These are phyloP conservation scores for Saccopteryx bilineata DNA, from an alignment of 2,113 vertebrate genomes.

Conservation along the genomic window DNA sequence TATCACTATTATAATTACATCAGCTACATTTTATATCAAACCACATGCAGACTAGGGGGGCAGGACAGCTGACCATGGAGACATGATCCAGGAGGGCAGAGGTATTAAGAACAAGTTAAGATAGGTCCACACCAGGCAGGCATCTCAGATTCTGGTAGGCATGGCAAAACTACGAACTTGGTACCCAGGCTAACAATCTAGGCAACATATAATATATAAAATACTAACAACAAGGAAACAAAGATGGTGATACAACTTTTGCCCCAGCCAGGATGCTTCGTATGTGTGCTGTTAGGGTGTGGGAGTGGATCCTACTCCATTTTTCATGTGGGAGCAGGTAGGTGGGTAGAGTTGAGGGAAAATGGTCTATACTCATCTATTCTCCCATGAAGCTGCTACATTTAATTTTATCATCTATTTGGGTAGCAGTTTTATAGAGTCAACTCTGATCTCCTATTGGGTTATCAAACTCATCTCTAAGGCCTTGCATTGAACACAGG, in stretches of 20 bases:
- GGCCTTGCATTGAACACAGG: not conserved
- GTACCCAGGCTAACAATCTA: not conserved
- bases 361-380: not conserved
- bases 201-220: not conserved
- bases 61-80: not conserved
- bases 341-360: not conserved
- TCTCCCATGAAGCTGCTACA: not conserved
- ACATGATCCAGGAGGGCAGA: not conserved
- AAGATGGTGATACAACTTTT: not conserved
- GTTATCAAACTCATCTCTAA: not conserved
- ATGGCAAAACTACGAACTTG: not conserved
- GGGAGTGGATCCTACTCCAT: not conserved
- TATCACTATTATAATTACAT: not conserved
- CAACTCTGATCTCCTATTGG: not conserved
- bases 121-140: not conserved
- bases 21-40: not conserved
- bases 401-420: slow-evolving; percentile 42
- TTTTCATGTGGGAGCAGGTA: not conserved
- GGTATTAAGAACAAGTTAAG: not conserved
- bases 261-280: not conserved
- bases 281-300: not conserved
- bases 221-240: not conserved
- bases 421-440: slow-evolving; percentile 7
- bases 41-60: too few relatives aligned
- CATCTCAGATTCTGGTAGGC: not conserved